Conservation (phyloP, 2,797 vertebrate species). For the Decapterus maruadsi region DNA sequence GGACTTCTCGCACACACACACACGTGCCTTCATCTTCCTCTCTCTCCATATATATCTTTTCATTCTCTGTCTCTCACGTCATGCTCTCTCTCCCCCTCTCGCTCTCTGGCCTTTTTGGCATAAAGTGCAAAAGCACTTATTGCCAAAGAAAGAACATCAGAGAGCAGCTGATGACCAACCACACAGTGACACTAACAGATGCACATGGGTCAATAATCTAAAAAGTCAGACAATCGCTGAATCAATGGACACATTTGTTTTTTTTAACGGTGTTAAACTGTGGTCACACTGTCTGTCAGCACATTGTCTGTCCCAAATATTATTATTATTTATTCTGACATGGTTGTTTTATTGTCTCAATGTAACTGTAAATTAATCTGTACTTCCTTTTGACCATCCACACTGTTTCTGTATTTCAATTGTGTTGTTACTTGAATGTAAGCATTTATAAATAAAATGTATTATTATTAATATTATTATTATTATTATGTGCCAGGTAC, state of each 20-base stretch:
- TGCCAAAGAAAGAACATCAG: conserved; percentile 17
- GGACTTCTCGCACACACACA: conserved; percentile 64
- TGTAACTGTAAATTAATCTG: too few species aligned
- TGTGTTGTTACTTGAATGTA: too few species aligned
- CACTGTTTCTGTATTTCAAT: too few species aligned
- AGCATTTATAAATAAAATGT: too few species aligned
- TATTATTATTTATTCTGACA: neutral
- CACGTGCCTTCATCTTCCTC: conserved; percentile 57
- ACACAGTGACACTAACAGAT: conserved; percentile 12
- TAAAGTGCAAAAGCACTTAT: conserved; percentile 33
- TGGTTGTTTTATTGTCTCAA: neutral
- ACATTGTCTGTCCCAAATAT: neutral
- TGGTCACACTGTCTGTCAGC: neutral
- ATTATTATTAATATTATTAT: too few species aligned
- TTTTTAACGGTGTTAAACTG: neutral
- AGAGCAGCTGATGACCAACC: conserved; percentile 43
- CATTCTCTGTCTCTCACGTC: conserved; percentile 44
- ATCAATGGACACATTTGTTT: conserved; percentile 1
- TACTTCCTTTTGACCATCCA: too few species aligned
- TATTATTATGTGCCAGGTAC: neutral
- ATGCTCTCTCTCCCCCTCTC: conserved; percentile 24
- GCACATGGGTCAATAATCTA: neutral
- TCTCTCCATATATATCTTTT: conserved; percentile 40
- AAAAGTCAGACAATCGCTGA: neutral
- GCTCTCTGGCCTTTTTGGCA: conserved; percentile 24